phyloP scores from a whole-genome alignment of 1,140 invertebrate species.

The Paraescarpia echinospica region DNA sequence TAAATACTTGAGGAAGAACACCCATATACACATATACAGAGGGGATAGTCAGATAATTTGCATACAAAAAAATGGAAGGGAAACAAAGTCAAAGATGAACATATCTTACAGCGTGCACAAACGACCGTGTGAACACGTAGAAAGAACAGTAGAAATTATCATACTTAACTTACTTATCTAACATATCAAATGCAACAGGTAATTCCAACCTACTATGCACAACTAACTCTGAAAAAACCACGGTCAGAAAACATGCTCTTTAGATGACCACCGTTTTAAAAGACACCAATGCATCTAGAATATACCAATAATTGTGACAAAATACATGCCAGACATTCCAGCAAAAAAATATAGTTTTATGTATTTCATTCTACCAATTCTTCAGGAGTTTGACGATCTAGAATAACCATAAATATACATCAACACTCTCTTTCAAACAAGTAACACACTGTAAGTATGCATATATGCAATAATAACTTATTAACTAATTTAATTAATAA shows the following conservation, averaged over 20 bases:
- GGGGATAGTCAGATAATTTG: not conserved
- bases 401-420: not conserved
- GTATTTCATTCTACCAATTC: too few relatives aligned
- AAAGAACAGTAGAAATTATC: not conserved
- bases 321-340: not conserved
- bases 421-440: not conserved
- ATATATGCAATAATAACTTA: conserved; percentile 6
- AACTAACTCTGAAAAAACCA: not conserved
- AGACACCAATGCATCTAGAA: not conserved
- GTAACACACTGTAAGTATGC: not conserved
- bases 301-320: not conserved
- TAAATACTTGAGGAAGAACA: not conserved
- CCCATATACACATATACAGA: not conserved
- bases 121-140: not conserved
- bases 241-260: not conserved
- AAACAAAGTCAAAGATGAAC: not conserved
- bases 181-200: not conserved
- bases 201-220: not conserved
- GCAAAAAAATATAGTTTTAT: too few relatives aligned
- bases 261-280: not conserved
- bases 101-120: not conserved
- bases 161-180: not conserved
- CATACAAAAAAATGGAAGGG: not conserved
- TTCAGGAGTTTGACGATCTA: too few relatives aligned
- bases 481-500: not conserved